These are phyloP conservation scores for Drosophila ironensis DNA, from an alignment of 1,140 invertebrate species.

Conservation along the genomic window DNA sequence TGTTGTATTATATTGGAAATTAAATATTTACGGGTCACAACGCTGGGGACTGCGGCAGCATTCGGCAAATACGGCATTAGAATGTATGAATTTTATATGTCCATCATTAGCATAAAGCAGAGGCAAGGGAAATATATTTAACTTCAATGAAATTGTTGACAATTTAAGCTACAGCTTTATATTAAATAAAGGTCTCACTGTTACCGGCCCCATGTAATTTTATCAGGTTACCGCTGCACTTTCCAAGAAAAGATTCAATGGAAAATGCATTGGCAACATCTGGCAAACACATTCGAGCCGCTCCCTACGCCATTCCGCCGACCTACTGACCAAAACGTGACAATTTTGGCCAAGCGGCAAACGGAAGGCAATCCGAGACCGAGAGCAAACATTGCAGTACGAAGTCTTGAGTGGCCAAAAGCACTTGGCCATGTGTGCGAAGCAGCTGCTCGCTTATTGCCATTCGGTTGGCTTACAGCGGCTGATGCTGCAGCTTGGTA, in stretches of 20 bases:
- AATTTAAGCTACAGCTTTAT: neutral
- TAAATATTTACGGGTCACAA: conserved; percentile 13
- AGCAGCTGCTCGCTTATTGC: conserved; percentile 33
- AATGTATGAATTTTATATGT: no score
- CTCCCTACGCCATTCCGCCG: neutral
- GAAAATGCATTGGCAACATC: conserved; percentile 8
- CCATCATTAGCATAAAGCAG: no score
- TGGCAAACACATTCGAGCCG: conserved; percentile 15
- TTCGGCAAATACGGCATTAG: no score
- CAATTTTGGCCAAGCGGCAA: conserved; percentile 24
- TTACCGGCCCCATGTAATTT: neutral
- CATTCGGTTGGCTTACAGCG: conserved; percentile 24
- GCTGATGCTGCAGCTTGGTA: conserved; percentile 23
- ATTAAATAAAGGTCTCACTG: neutral
- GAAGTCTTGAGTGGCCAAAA: conserved; percentile 9
- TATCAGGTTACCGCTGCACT: neutral
- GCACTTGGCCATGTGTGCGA: conserved; percentile 37
- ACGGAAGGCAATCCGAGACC: neutral
- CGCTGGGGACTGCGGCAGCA: neutral
- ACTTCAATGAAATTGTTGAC: no score
- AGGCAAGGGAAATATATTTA: no score
- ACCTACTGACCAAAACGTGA: conserved; percentile 33
- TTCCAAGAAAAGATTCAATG: neutral
- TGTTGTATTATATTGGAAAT: conserved; percentile 23
- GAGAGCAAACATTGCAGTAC: conserved; percentile 29